Evolutionary conservation across 2,888 invertebrate species (phyloP).

Genomic region (Nebria salina): DNA sequence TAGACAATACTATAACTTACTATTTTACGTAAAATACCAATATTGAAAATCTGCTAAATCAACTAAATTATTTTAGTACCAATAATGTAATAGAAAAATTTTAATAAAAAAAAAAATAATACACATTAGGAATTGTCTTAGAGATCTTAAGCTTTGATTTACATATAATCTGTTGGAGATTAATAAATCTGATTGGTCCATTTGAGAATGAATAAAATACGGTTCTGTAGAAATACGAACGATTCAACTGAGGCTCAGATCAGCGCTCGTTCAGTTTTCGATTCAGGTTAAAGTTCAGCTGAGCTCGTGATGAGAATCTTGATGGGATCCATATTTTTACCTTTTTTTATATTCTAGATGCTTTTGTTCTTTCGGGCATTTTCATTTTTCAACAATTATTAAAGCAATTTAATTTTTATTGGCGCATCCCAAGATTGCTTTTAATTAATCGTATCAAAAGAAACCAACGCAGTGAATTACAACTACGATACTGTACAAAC

Average conservation of each 20-base stretch:
- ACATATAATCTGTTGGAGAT: no score
- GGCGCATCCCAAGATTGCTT: neutral
- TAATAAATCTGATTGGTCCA: no score
- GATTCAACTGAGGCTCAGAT: constrained; percentile 10
- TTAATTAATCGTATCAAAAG: neutral
- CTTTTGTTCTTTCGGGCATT: constrained; percentile 5
- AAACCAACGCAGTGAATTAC: neutral
- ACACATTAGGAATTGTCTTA: no score
- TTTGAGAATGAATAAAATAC: neutral
- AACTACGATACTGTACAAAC: neutral
- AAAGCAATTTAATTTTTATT: constrained; percentile 16
- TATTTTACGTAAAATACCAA: neutral
- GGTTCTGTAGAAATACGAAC: constrained; percentile 7
- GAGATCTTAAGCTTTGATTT: no score
- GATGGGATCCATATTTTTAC: neutral
- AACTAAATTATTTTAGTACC: no score
- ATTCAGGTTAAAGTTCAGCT: constrained; percentile 20
- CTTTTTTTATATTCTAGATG: neutral
- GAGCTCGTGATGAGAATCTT: constrained; percentile 18
- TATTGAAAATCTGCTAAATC: no score
- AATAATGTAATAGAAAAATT: no score
- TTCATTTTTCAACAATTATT: constrained; percentile 15
- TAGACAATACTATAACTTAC: neutral
- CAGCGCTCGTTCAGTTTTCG: constrained; percentile 16
- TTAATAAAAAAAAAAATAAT: no score